Conservation (phyloP, 1,140 invertebrate species). For the Melanaphis sacchari region DNA sequence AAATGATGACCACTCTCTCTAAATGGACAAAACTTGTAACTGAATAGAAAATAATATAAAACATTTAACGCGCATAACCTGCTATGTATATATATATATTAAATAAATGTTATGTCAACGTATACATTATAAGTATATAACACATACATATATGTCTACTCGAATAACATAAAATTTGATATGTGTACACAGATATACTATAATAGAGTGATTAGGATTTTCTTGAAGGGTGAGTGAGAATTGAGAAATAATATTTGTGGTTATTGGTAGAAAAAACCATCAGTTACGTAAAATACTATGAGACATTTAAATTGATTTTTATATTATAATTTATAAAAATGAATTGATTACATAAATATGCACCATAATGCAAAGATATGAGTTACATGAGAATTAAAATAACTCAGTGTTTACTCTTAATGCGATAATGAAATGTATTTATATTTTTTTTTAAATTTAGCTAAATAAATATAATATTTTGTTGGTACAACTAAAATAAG, state of each 20-base stretch:
- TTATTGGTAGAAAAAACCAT: background rate
- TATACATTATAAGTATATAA: background rate
- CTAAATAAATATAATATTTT: background rate
- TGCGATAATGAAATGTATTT: background rate
- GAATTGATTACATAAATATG: too few relatives aligned
- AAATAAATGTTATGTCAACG: background rate
- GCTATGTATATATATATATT: background rate
- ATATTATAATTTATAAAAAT: too few relatives aligned
- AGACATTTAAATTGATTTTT: background rate
- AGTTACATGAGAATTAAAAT: too few relatives aligned
- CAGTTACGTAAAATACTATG: background rate
- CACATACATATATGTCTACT: background rate
- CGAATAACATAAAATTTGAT: background rate
- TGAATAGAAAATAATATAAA: conserved; percentile 2
- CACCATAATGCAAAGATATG: too few relatives aligned
- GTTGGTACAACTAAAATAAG: background rate
- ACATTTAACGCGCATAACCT: background rate
- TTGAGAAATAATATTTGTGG: background rate
- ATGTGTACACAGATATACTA: background rate
- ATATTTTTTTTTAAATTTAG: background rate
- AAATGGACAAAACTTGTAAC: conserved; percentile 37
- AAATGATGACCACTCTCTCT: conserved; percentile 16
- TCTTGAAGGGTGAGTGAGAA: background rate
- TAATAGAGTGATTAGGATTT: background rate
- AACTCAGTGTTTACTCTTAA: too few relatives aligned